A percentile compares a stretch with the other conserved stretches of the same genome.
Conservation (phyloP, 2,113 vertebrate genomes). For the Hyperopisus bebe region DNA sequence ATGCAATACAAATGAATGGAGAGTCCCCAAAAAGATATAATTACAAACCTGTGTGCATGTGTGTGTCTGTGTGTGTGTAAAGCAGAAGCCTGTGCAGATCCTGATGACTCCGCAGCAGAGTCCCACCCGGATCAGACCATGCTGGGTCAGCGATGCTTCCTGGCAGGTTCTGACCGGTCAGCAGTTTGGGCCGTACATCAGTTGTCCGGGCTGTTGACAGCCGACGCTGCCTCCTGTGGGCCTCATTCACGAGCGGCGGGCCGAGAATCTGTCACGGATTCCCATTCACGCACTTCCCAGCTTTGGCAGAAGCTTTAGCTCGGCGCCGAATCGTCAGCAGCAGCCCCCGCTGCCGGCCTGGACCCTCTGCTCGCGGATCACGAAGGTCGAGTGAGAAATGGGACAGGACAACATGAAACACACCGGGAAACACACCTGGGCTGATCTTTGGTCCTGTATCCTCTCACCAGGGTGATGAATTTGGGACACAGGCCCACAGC, state of each 20-base stretch:
- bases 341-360: neutral
- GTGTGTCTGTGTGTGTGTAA: slow-evolving; percentile 22
- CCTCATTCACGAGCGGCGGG: neutral
- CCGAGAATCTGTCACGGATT: neutral
- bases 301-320: neutral
- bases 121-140: slow-evolving; percentile 26
- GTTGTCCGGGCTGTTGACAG: slow-evolving; percentile 35
- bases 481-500: neutral
- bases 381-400: neutral
- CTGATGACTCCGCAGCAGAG: slow-evolving; percentile 34
- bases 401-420: neutral
- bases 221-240: neutral
- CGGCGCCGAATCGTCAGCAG: neutral
- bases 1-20: too few relatives aligned
- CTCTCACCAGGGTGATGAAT: neutral
- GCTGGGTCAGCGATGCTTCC: slow-evolving; percentile 34
- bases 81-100: neutral
- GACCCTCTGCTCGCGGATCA: neutral
- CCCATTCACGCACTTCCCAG: neutral
- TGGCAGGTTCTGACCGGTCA: slow-evolving; percentile 30
- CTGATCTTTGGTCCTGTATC: neutral
- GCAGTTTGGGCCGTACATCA: slow-evolving; percentile 34
- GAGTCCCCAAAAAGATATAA: too few relatives aligned
- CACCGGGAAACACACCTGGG: neutral
- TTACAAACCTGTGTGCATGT: neutral